Evolutionary conservation across 2,888 invertebrate genomes (phyloP).

Genomic region (Andrena marginata): DNA sequence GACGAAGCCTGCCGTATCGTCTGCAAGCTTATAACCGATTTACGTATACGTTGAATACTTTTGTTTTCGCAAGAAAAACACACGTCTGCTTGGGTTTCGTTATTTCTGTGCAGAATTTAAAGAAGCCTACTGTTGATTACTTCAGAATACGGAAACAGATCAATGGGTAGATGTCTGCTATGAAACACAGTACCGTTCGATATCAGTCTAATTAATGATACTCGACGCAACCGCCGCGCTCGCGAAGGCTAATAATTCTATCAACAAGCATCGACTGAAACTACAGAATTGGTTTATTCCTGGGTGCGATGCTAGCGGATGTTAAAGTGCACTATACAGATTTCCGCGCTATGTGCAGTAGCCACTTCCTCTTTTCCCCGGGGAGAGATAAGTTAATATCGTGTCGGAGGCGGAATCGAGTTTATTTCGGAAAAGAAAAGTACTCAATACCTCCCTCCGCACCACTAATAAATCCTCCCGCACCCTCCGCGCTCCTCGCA

Average conservation of each 20-base stretch:
- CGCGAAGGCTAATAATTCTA: conserved; percentile 30
- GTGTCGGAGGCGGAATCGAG: conserved; percentile 21
- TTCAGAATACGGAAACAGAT: no score
- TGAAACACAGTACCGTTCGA: background rate
- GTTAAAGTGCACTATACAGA: conserved; percentile 48
- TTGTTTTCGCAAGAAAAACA: background rate
- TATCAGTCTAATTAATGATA: conserved; percentile 46
- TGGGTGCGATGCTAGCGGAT: conserved; percentile 15
- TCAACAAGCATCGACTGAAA: conserved; percentile 26
- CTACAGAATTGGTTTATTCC: conserved; percentile 40
- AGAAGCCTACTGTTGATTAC: no score
- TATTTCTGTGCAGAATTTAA: background rate
- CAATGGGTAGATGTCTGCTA: conserved; percentile 2
- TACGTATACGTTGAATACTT: no score
- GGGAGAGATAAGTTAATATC: conserved; percentile 37
- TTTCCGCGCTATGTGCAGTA: conserved; percentile 16
- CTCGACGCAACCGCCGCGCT: conserved; percentile 33
- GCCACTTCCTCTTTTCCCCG: background rate
- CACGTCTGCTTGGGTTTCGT: background rate
- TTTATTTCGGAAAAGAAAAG: conserved; percentile 32
- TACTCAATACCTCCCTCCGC: background rate
- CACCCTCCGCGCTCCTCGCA: no score
- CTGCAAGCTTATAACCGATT: no score
- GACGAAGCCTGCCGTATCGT: no score
- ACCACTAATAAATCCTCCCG: no score